Evolutionary conservation across 2,113 vertebrate species (phyloP), one percentile per base, ranked within the genome.

Genomic region (Oxyura jamaicensis): DNA sequence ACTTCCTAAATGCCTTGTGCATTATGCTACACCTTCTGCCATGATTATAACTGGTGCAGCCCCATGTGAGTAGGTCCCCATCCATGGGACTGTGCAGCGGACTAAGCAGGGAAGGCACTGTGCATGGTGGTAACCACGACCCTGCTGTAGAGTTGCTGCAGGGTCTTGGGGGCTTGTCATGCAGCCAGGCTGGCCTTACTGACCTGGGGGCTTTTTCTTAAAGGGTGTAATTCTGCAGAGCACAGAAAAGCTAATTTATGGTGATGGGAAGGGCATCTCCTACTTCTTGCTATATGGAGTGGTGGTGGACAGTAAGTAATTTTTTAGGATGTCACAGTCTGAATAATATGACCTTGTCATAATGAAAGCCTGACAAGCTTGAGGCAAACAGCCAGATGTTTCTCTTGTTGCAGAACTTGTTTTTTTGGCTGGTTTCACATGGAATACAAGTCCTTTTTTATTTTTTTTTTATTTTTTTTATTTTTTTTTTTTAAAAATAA

Each of bases 251-350:
- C 22, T 86, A 10, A 67, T 58, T 25, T 73, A 20, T 79, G 55
- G 10, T 78, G 50, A 33, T 80, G 39, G 76, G 50, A 69, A 78
- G 21, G 50, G 5, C 35, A 44, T 39, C 35, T 44, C 52, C 6
- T 71, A 13, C 33, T 59, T 16, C 52, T 55, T 48, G 35, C 22
- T 63, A 4, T 39, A 35, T 8, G 11, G 42, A 56, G 48, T 35
- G 41, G 52, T 65, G 41, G 39, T 58, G 71, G 71, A 15, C 60
- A 74, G 50, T 50, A 84, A 73, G 44, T 56, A 50, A 69, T 80
- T 93, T 90, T 84, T 14, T 83, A 86, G 86, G 59, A 53, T 62
- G 36, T 93, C 79, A 90, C 79, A 74, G 53, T 71, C 58, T 91
- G 76, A 94, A 93, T 74, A 86, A 88, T 86, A 71, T 73, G 29